phyloP scores from a whole-genome alignment of 1,140 invertebrate species.

The Hermatobates lingyangjiaoensis region DNA sequence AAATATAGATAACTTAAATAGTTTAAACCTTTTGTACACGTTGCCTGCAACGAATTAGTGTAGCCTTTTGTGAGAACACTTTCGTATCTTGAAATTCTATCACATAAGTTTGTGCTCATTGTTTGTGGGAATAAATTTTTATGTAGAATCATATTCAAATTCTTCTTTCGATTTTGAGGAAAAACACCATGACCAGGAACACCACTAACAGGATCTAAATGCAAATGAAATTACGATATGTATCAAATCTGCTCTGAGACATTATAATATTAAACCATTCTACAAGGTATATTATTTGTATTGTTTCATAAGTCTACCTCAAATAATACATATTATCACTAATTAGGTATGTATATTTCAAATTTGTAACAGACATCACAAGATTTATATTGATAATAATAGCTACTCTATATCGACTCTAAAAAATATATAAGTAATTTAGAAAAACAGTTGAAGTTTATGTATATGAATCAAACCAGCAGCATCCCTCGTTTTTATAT shows the following conservation, averaged over 20 bases:
- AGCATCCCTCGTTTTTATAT: no score
- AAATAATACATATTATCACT: not conserved
- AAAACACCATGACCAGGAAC: conserved; percentile 28
- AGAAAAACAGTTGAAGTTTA: no score
- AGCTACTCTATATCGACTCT: no score
- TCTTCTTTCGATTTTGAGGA: not conserved
- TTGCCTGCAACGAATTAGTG: not conserved
- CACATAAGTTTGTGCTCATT: not conserved
- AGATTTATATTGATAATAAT: no score
- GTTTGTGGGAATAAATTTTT: not conserved
- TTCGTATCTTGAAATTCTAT: conserved; percentile 3
- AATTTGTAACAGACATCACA: no score
- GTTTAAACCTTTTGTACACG: not conserved
- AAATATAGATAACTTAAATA: not conserved
- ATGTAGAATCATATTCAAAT: not conserved
- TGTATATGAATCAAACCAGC: no score
- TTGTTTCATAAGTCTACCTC: not conserved
- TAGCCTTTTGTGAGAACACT: conserved; percentile 1
- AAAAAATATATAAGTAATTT: no score
- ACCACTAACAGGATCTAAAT: conserved; percentile 42
- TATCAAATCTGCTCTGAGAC: not conserved
- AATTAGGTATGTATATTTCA: not conserved
- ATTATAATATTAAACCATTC: not conserved
- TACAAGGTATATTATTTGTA: not conserved
- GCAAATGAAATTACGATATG: not conserved